Conservation (phyloP, 92 coral and sea anemone species). For the Diadumene lineata region DNA sequence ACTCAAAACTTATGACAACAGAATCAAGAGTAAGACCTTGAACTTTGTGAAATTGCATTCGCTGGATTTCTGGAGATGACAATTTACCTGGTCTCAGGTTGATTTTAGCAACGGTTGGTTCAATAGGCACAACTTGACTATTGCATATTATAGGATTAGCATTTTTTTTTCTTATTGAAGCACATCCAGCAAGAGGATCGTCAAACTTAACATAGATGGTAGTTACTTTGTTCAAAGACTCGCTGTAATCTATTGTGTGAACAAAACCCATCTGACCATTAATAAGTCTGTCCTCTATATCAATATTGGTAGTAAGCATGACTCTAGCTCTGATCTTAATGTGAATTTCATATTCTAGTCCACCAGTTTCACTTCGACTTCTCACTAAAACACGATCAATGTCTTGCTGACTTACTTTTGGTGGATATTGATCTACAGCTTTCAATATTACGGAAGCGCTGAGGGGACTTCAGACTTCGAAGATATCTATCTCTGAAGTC, state of each 20-base stretch:
- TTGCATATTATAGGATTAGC: not conserved
- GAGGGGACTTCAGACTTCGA: too few species aligned
- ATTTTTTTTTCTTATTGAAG: not conserved
- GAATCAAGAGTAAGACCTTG: slow-evolving; percentile 57
- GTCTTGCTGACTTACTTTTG: not conserved
- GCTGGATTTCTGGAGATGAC: slow-evolving; percentile 75
- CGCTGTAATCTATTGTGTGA: not conserved
- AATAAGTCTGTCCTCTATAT: slow-evolving; percentile 12
- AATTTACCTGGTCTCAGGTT: slow-evolving; percentile 24
- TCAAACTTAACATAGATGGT: slow-evolving; percentile 53
- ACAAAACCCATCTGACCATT: slow-evolving; percentile 70
- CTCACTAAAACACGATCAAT: not conserved
- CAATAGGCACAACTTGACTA: slow-evolving; percentile 50
- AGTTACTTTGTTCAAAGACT: slow-evolving; percentile 29
- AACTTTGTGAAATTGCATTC: slow-evolving; percentile 71
- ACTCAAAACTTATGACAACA: slow-evolving; percentile 45
- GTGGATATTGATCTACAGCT: not conserved
- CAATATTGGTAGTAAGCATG: slow-evolving; percentile 51
- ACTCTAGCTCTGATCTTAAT: slow-evolving; percentile 35
- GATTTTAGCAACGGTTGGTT: slow-evolving; percentile 19
- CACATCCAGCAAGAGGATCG: not conserved
- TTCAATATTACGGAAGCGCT: too few species aligned
- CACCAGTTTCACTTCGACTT: slow-evolving; percentile 23
- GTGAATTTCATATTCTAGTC: slow-evolving; percentile 18
- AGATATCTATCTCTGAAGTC: too few species aligned